phyloP scores from a whole-genome alignment of 2,113 vertebrate genomes.

The Halcyon malimbica region DNA sequence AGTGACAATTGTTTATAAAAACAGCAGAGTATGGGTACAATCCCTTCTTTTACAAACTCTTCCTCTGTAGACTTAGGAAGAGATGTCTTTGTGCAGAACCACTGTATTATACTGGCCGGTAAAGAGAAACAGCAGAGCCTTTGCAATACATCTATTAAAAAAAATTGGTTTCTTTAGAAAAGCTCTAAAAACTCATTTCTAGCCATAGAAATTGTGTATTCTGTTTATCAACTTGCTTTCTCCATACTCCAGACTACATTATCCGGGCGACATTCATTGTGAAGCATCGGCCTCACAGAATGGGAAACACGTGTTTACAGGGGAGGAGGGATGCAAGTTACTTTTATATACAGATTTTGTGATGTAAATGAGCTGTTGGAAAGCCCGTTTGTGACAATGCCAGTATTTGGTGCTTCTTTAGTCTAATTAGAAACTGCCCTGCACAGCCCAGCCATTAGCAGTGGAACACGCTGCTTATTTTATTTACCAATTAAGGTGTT shows the following conservation, averaged over 20 bases:
- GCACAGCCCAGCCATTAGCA: background rate
- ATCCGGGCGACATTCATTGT: background rate
- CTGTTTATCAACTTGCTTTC: conserved; percentile 10
- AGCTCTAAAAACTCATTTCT: conserved; percentile 37
- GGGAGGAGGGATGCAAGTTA: background rate
- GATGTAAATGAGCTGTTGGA: conserved; percentile 27
- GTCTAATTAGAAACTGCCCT: conserved; percentile 21
- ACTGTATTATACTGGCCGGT: background rate
- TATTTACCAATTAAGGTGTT: background rate
- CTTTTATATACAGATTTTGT: background rate
- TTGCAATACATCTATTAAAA: background rate
- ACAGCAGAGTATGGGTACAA: background rate
- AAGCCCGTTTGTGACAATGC: background rate
- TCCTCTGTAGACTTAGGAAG: background rate
- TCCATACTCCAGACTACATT: background rate
- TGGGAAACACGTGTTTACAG: background rate
- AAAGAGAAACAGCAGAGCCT: conserved; percentile 5
- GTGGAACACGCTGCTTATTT: background rate
- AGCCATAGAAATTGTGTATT: background rate
- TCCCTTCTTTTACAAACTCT: background rate
- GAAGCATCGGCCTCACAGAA: background rate
- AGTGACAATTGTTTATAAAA: background rate
- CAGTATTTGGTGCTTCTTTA: background rate
- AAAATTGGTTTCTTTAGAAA: background rate
- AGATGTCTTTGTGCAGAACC: background rate